A percentile compares a stretch with the other conserved stretches of the same genome.
Conservation (phyloP, 2,888 invertebrate species). For the Campoplex nolae region DNA sequence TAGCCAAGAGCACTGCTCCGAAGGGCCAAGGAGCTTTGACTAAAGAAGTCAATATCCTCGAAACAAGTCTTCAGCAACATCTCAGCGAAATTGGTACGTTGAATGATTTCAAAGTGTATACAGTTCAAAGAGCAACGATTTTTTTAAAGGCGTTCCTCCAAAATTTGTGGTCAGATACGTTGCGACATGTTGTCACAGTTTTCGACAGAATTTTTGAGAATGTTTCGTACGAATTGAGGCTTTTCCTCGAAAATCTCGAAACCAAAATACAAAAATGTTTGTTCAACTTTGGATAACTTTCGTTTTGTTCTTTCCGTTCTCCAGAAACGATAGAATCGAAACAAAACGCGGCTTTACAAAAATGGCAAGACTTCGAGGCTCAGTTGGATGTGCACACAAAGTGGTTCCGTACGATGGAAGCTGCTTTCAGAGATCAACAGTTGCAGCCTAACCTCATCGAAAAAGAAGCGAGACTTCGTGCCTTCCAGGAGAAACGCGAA, state of each 20-base stretch:
- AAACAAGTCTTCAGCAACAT: slow-evolving; percentile 89
- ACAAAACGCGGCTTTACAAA: slow-evolving; percentile 90
- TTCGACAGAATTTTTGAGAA: too few relatives aligned
- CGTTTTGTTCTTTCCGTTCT: not conserved
- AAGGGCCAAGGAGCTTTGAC: slow-evolving; percentile 91
- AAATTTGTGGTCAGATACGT: too few relatives aligned
- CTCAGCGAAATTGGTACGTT: slow-evolving; percentile 87
- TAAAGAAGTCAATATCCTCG: slow-evolving; percentile 90
- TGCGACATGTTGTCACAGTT: too few relatives aligned
- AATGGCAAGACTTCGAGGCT: slow-evolving; percentile 95
- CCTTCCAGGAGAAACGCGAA: slow-evolving; percentile 91
- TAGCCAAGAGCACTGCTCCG: slow-evolving; percentile 92
- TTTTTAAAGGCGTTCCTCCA: not conserved
- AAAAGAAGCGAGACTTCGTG: slow-evolving; percentile 91
- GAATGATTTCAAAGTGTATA: not conserved
- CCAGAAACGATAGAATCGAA: slow-evolving; percentile 88
- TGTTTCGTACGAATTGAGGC: too few relatives aligned
- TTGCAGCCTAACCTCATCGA: slow-evolving; percentile 92
- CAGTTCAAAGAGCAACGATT: not conserved
- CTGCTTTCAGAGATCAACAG: slow-evolving; percentile 94
- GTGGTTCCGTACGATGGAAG: slow-evolving; percentile 95
- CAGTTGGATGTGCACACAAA: slow-evolving; percentile 92
- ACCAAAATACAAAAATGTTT: too few relatives aligned
- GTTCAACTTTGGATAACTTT: not conserved
- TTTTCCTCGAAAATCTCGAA: too few relatives aligned